Evolutionary conservation across 2,113 vertebrate species (phyloP).

Genomic region (Cnemophilus loriae): DNA sequence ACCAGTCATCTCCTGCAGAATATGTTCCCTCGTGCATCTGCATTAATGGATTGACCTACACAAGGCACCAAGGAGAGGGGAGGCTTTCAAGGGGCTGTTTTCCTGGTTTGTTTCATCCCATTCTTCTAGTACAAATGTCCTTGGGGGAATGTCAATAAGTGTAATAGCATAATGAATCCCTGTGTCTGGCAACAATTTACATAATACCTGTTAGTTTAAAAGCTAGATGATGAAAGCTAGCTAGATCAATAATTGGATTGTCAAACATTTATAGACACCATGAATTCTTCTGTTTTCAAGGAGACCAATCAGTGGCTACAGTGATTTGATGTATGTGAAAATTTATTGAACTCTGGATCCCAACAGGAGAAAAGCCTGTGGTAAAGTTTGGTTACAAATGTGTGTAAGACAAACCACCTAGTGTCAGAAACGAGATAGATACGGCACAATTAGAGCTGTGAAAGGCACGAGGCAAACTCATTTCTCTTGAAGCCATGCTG

Average conservation of each 20-base stretch:
- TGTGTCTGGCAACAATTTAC: background rate
- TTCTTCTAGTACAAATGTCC: background rate
- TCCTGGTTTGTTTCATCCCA: background rate
- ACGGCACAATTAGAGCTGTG: background rate
- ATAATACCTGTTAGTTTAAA: background rate
- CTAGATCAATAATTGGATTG: background rate
- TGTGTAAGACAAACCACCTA: background rate
- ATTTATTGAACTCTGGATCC: slow-evolving; percentile 30
- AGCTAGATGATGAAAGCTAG: background rate
- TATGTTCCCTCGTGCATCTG: background rate
- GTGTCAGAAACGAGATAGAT: background rate
- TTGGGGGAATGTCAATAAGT: background rate
- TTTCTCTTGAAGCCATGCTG: background rate
- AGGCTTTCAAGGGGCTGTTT: background rate
- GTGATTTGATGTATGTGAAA: background rate
- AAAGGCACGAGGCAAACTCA: background rate
- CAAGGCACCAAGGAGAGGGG: background rate
- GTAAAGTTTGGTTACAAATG: background rate
- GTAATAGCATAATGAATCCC: background rate
- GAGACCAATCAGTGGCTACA: background rate
- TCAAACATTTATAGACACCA: background rate
- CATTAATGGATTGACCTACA: background rate
- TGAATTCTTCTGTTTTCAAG: background rate
- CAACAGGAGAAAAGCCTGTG: background rate
- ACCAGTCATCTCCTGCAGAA: background rate